These are phyloP conservation scores for Nycticorax nycticorax DNA, from an alignment of 2,113 vertebrate genomes.

Conservation along the genomic window DNA sequence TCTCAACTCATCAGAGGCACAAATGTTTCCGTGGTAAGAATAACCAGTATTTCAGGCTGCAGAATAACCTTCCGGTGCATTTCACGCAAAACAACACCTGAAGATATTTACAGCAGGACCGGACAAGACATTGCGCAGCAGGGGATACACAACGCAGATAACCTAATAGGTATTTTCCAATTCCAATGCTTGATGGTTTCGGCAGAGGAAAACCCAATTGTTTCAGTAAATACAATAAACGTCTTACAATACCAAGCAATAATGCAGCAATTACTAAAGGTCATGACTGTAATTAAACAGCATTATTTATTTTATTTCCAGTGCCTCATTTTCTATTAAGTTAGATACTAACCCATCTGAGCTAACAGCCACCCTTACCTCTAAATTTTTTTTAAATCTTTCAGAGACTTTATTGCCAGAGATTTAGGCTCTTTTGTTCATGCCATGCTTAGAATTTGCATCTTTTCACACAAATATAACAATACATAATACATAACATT, in stretches of 20 bases:
- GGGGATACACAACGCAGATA: background rate
- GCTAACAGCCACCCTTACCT: background rate
- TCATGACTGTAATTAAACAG: constrained; percentile 52
- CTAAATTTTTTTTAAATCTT: background rate
- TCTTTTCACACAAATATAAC: background rate
- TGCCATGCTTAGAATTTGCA: background rate
- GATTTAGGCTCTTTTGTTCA: background rate
- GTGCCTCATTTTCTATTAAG: background rate
- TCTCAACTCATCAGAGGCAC: background rate
- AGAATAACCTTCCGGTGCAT: background rate
- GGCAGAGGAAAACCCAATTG: background rate
- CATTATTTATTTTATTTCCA: constrained; percentile 41
- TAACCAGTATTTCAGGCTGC: background rate
- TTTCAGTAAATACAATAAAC: constrained; percentile 30
- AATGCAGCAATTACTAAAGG: constrained; percentile 14
- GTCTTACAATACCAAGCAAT: background rate
- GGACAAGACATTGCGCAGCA: background rate
- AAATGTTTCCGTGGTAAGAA: background rate
- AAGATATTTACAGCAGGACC: background rate
- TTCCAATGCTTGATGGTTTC: background rate
- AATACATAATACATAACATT: background rate
- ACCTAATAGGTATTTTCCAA: constrained; percentile 10
- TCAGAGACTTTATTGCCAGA: background rate
- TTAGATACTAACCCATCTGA: background rate
- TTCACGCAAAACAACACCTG: background rate